Evolutionary conservation across 2,113 vertebrate species (phyloP), one percentile per base, ranked within the genome.

Genomic region (Strix aluco): DNA sequence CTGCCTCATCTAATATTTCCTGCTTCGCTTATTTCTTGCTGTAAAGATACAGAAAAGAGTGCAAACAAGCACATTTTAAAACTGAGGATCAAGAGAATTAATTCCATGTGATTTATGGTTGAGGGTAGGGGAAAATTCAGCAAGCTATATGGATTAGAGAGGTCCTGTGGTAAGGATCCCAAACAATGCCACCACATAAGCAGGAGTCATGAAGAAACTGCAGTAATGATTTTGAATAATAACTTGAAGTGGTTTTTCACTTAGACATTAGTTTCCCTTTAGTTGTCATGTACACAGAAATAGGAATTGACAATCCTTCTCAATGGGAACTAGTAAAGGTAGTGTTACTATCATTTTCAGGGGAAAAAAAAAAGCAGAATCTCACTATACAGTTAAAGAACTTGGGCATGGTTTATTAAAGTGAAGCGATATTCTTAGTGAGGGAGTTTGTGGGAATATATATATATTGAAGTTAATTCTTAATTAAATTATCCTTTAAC

Each of bases 321-420:
- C 26, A 12, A 4, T 13, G 11, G 36, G 29, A 78, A 16, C n/a
- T 54, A 26, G 25, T 9, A 23, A 65, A 85, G 29, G 21, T 30
- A 81, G 5, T 0, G 0, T 21, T 63, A 32, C 5, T 30, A 5
- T 13, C 2, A 2, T 58, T 5, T 81, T 69, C 13, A 2, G 13
- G 34, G 15, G 6, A 3, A 10, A 12, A 8, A 4, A 2, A 15
- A n/a, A 81, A 54, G 34, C 21, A 81, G 59, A 49, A 40, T 61
- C 9, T 62, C 11, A 7, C 29, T 26, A 2, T 16, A 4, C 6
- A 40, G 59, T 9, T 34, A n/a, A 61, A 58, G 42, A 82, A 51
- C 17, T 11, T 29, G 22, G 36, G 4, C 1, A 1, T 29, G 26
- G 23, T 47, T 79, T n/a, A 58, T 59, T 46, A 78, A 88, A 79